phyloP scores from a whole-genome alignment of 1,140 invertebrate genomes.

The Hyles euphorbiae region DNA sequence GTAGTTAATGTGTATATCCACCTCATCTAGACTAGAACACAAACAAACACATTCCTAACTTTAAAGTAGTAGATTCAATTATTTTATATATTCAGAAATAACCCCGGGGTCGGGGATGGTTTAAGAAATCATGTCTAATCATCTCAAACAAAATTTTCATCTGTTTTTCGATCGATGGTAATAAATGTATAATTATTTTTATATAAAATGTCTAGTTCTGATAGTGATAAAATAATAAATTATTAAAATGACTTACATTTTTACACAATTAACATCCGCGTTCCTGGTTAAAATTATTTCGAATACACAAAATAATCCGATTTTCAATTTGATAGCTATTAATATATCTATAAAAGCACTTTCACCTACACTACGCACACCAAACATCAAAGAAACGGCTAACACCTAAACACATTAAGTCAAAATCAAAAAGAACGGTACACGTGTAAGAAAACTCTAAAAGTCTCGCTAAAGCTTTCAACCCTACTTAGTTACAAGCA shows the following conservation, averaged over 20 bases:
- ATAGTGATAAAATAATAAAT: too few species aligned
- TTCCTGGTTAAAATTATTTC: not conserved
- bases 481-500: constrained; percentile 36
- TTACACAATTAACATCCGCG: too few species aligned
- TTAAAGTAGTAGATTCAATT: too few species aligned
- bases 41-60: too few species aligned
- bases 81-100: too few species aligned
- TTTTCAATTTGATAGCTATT: constrained; percentile 14
- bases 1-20: constrained; percentile 6
- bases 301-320: not conserved
- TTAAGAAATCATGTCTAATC: too few species aligned
- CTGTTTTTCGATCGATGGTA: too few species aligned
- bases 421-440: constrained; percentile 18
- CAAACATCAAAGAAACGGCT: constrained; percentile 65
- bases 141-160: too few species aligned
- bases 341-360: constrained; percentile 59
- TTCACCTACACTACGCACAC: constrained; percentile 59
- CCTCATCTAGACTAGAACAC: not conserved
- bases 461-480: constrained; percentile 55
- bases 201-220: too few species aligned
- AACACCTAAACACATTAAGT: constrained; percentile 24
- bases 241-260: too few species aligned
- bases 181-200: too few species aligned
- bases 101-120: too few species aligned
- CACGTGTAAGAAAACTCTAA: constrained; percentile 44